A percentile compares a stretch with the other conserved stretches of the same genome.
These are phyloP conservation scores for Nautilus pompilius DNA, from an alignment of 1,140 invertebrate genomes.

Conservation along the genomic window DNA sequence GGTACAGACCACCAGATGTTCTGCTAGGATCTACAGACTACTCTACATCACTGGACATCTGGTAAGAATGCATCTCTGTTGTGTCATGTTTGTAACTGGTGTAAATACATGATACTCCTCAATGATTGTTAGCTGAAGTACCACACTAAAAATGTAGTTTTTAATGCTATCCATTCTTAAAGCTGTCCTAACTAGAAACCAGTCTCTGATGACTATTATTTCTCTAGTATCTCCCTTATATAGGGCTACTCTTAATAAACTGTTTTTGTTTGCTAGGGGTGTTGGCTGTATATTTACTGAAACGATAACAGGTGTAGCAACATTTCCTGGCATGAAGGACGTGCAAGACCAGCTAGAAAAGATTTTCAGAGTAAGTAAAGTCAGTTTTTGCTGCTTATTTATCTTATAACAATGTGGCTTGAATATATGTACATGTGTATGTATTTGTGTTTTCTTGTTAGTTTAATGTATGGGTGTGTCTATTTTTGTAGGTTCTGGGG, in stretches of 20 bases:
- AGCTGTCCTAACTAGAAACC: too few relatives aligned
- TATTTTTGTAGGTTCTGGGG: slow-evolving; percentile 69
- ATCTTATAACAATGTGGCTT: neutral
- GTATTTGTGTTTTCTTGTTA: neutral
- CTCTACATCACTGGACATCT: slow-evolving; percentile 86
- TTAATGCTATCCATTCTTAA: too few relatives aligned
- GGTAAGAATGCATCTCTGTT: slow-evolving; percentile 63
- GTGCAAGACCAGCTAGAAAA: slow-evolving; percentile 94
- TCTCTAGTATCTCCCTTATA: too few relatives aligned
- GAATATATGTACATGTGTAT: neutral
- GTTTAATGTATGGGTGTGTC: too few relatives aligned
- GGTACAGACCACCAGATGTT: slow-evolving; percentile 89
- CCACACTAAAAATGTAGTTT: too few relatives aligned
- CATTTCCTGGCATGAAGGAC: slow-evolving; percentile 92
- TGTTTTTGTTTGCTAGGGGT: slow-evolving; percentile 62
- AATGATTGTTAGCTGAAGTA: too few relatives aligned
- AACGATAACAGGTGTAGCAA: slow-evolving; percentile 93
- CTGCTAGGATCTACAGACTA: slow-evolving; percentile 95
- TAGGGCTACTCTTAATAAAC: too few relatives aligned
- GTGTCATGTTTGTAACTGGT: too few relatives aligned
- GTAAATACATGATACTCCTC: too few relatives aligned
- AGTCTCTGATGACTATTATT: too few relatives aligned
- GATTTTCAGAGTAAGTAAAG: slow-evolving; percentile 78
- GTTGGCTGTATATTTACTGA: slow-evolving; percentile 98
- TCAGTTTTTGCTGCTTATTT: neutral